Conservation (phyloP, 2,797 vertebrate species). For the Hydrocynus forskahlii region DNA sequence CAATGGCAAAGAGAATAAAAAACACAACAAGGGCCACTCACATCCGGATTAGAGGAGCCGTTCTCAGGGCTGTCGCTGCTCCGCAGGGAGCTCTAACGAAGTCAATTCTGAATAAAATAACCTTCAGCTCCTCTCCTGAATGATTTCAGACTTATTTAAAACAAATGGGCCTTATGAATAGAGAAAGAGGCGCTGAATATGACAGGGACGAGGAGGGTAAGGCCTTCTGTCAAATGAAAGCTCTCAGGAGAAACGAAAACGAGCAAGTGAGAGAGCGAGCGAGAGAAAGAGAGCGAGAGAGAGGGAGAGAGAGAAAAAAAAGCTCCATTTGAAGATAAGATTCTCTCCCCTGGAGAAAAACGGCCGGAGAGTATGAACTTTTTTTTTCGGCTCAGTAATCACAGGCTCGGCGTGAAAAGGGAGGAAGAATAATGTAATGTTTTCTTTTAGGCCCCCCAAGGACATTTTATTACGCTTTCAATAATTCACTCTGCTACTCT, state of each 20-base stretch:
- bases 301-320: conserved; percentile 20
- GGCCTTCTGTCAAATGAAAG: conserved; percentile 58
- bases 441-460: conserved; percentile 68
- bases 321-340: conserved; percentile 75
- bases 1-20: conserved; percentile 34
- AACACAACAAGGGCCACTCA: conserved; percentile 6
- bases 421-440: conserved; percentile 63
- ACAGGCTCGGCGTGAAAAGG: conserved; percentile 46
- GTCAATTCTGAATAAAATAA: conserved; percentile 59
- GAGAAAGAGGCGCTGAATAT: conserved; percentile 52
- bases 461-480: conserved; percentile 69
- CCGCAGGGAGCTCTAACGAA: conserved; percentile 36
- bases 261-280: conserved; percentile 25
- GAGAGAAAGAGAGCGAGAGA: conserved; percentile 29
- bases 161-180: conserved; percentile 71
- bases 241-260: conserved; percentile 64
- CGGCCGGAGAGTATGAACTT: conserved; percentile 57
- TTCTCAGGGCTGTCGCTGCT: conserved; percentile 40
- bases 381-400: conserved; percentile 66
- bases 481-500: conserved; percentile 68
- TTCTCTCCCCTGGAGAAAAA: conserved; percentile 61
- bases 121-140: conserved; percentile 64
- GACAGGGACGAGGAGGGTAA: conserved; percentile 28
- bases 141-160: conserved; percentile 64
- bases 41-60: conserved; percentile 35